A percentile compares a stretch with the other conserved stretches of the same genome.
phyloP scores from a whole-genome alignment of 2,113 vertebrate species.

The Pedionomus torquatus region DNA sequence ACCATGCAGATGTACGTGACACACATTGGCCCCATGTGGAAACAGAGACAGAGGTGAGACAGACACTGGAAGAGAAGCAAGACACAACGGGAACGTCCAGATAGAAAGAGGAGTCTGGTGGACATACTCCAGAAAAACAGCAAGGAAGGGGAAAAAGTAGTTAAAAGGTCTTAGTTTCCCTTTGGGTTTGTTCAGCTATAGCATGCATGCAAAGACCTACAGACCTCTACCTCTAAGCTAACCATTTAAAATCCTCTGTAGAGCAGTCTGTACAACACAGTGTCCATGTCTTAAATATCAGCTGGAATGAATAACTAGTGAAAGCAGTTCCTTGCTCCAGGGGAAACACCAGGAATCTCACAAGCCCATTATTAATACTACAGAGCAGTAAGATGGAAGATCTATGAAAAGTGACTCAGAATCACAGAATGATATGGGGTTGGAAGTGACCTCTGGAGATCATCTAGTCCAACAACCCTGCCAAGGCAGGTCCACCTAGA shows the following conservation, averaged over 20 bases:
- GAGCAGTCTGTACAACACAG: background rate
- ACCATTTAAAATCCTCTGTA: accelerated
- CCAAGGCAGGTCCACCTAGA: no score
- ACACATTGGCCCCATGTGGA: accelerated
- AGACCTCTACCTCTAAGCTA: background rate
- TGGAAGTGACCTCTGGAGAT: no score
- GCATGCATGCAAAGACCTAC: background rate
- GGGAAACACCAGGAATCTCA: background rate
- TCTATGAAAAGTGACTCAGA: background rate
- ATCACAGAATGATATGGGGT: no score
- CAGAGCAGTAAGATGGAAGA: background rate
- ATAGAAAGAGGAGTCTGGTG: background rate
- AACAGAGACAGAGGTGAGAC: background rate
- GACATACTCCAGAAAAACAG: background rate
- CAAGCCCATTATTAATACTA: background rate
- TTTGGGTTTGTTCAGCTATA: background rate
- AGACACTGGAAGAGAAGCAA: background rate
- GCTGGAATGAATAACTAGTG: background rate
- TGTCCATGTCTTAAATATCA: background rate
- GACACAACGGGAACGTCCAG: background rate
- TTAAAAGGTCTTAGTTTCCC: background rate
- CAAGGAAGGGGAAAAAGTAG: background rate
- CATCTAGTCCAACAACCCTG: no score
- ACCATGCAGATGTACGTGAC: background rate
- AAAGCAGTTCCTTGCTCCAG: accelerated